Base-by-base conservation (phyloP, 2,797 vertebrate species). In the Nyctalus aviator region DNA sequence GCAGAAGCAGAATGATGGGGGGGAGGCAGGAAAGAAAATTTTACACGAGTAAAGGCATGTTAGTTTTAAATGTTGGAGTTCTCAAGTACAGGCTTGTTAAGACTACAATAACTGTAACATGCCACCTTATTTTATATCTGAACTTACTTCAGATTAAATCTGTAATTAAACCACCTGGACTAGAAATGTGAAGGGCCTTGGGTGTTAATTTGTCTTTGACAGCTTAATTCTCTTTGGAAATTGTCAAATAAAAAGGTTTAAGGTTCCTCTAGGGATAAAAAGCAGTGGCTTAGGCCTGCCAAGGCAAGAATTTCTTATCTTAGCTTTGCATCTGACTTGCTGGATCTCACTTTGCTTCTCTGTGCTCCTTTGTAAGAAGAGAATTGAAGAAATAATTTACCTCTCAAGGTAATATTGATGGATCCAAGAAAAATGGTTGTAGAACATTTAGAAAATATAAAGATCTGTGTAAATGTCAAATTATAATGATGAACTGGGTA, bases 101-200 rank as follows among this genome's bases (percentile, higher is more conserved):
- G 55, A 87, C 17, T n/a, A 11, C 27, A 59, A 62, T 50, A 82
- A 35, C 18, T 84, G 15, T 71, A 69, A 73, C 23, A 84, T 89
- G 25, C 48, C 9, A 3, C 46, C 68, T 81, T 92, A 83, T 84
- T 78, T 77, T 78, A 81, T 89, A 90, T 66, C 46, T 25, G 10
- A 79, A 73, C 57, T 69, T 62, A 83, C 82, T 92, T 85, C 37
- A 84, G 75, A 15, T 82, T 92, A 90, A 92, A 73, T 90, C 75
- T 88, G 12, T 93, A 95, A 95, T 89, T 94, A 53, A 84, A 76
- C 59, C 78, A 85, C 90, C 84, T 95, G 81, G 84, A 50, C 78
- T 64, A 55, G 44, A 79, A 68, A 91, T 21, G 12, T 71, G 23
- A 77, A 44, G 46, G 71, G 6, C 2, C 30, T 87, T 79, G 68